Conservation (phyloP, 2,888 invertebrate species). For the Spilosoma lubricipeda region DNA sequence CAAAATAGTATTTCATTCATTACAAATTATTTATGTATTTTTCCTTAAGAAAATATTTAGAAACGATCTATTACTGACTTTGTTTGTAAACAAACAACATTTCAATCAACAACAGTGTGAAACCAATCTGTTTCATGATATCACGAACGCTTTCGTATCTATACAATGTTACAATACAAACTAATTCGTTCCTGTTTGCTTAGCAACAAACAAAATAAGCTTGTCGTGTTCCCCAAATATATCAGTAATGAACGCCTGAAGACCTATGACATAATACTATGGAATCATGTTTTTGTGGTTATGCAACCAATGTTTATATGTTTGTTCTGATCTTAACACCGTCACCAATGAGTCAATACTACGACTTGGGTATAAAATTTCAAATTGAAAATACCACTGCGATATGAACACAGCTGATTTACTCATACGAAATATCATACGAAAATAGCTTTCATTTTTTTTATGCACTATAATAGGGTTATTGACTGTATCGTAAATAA, state of each 20-base stretch:
- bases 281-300: neutral
- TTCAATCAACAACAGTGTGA: conserved; percentile 1
- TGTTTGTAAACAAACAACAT: conserved; percentile 3
- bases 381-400: too few relatives aligned
- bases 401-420: too few relatives aligned
- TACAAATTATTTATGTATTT: neutral
- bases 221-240: conserved; percentile 57
- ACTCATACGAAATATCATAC: too few relatives aligned
- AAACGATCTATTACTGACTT: neutral
- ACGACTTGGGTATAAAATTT: too few relatives aligned
- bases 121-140: neutral
- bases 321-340: neutral
- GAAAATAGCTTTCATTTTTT: too few relatives aligned
- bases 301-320: neutral
- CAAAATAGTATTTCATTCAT: neutral
- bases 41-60: neutral
- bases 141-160: conserved; percentile 17
- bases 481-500: too few relatives aligned
- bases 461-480: too few relatives aligned
- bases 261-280: neutral
- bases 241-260: conserved; percentile 37
- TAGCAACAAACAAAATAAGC: conserved; percentile 55
- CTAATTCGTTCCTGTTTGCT: conserved; percentile 59
- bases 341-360: neutral
- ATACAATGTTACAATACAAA: conserved; percentile 53